These are phyloP conservation scores for Burhinus oedicnemus DNA, from an alignment of 2,113 vertebrate species.

Conservation along the genomic window DNA sequence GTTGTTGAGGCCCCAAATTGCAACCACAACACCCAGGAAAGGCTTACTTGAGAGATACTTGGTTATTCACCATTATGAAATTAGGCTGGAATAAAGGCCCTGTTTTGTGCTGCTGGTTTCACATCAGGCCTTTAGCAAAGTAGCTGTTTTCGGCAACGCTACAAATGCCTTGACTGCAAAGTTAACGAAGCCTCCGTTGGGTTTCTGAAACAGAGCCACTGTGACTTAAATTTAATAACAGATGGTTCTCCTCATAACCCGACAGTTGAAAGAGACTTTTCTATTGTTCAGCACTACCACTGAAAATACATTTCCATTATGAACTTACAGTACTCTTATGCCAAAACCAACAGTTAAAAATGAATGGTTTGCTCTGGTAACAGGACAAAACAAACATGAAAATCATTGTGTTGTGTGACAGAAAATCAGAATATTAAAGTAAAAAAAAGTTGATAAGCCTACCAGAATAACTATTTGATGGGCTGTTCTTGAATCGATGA, in stretches of 20 bases:
- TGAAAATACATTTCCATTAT: constrained; percentile 57
- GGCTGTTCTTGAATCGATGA: background rate
- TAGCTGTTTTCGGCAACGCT: background rate
- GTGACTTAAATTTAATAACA: constrained; percentile 68
- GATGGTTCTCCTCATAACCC: constrained; percentile 51
- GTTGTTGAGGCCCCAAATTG: background rate
- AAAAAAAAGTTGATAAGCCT: constrained; percentile 8
- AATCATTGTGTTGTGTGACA: constrained; percentile 33
- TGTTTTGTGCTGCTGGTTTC: background rate
- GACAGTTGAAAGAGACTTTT: constrained; percentile 33
- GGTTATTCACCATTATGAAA: background rate
- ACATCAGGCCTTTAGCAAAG: background rate
- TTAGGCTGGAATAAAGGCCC: background rate
- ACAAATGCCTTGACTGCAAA: background rate
- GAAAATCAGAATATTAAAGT: constrained; percentile 44
- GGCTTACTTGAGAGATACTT: background rate
- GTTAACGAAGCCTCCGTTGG: background rate
- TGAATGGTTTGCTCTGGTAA: constrained; percentile 68
- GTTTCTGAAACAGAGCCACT: constrained; percentile 29
- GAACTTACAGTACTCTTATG: constrained; percentile 15
- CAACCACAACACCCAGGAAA: background rate
- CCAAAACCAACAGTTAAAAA: constrained; percentile 70
- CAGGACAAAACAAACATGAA: constrained; percentile 62
- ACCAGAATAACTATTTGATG: background rate
- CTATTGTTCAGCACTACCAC: constrained; percentile 62